Conservation (phyloP, 2,797 vertebrate species). For the Oreonectes daqikongensis region DNA sequence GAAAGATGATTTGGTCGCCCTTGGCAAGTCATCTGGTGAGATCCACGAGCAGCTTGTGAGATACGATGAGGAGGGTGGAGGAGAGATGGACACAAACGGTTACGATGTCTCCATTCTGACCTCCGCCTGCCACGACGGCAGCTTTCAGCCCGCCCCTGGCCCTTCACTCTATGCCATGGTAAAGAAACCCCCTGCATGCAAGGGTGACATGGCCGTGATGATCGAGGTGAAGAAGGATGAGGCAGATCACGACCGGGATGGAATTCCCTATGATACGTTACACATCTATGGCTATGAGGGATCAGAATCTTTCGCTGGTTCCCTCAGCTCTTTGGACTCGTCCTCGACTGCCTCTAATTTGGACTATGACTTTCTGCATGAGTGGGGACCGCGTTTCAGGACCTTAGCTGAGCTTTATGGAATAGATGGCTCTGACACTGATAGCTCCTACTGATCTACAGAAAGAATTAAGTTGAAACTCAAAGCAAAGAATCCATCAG, state of each 20-base stretch:
- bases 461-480: neutral
- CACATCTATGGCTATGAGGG: slow-evolving; percentile 96
- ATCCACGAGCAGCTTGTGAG: slow-evolving; percentile 96
- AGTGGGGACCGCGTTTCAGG: slow-evolving; percentile 95
- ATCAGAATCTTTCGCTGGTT: slow-evolving; percentile 87
- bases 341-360: slow-evolving; percentile 85
- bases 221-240: slow-evolving; percentile 95
- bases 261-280: slow-evolving; percentile 90
- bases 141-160: slow-evolving; percentile 62
- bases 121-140: slow-evolving; percentile 79
- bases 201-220: slow-evolving; percentile 92
- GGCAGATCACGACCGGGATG: slow-evolving; percentile 88
- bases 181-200: slow-evolving; percentile 79
- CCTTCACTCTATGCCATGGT: slow-evolving; percentile 80
- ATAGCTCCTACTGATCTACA: slow-evolving; percentile 76
- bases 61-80: slow-evolving; percentile 95
- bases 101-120: slow-evolving; percentile 95
- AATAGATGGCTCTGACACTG: slow-evolving; percentile 75
- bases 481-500: neutral
- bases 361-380: slow-evolving; percentile 92
- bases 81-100: slow-evolving; percentile 98
- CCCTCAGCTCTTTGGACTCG: slow-evolving; percentile 89
- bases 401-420: slow-evolving; percentile 94
- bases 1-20: slow-evolving; percentile 78
- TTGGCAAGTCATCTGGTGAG: slow-evolving; percentile 85